Percentiles rank a stretch among this genome's conserved stretches.
Evolutionary conservation across 2,797 vertebrate genomes (phyloP).

Genomic region (Distichodus sexfasciatus): DNA sequence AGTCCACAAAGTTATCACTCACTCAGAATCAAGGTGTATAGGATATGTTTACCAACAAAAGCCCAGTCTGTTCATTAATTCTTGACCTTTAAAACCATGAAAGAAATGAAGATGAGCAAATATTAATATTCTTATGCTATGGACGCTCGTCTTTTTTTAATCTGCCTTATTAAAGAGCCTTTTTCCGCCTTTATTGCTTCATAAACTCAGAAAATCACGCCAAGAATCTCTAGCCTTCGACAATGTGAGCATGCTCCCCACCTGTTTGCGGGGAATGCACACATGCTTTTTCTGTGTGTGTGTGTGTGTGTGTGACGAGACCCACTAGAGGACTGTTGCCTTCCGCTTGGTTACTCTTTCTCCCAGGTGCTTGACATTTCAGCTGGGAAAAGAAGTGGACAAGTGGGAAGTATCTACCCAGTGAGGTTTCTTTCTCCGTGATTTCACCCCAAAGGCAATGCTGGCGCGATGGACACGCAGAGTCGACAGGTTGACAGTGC

Average conservation of each 20-base stretch:
- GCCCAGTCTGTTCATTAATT: constrained; percentile 46
- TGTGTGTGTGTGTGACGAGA: constrained; percentile 19
- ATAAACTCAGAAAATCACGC: constrained; percentile 33
- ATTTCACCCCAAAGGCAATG: constrained; percentile 47
- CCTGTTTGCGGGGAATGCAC: not conserved
- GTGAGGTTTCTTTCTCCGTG: constrained; percentile 33
- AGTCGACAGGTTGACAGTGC: constrained; percentile 49
- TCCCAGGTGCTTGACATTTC: constrained; percentile 32
- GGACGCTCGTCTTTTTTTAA: constrained; percentile 44
- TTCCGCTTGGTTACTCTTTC: constrained; percentile 36
- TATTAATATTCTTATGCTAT: constrained; percentile 50
- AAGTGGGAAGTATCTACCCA: constrained; percentile 35
- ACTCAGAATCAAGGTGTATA: too few relatives aligned
- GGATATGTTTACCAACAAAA: constrained; percentile 40
- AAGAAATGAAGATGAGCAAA: too few relatives aligned
- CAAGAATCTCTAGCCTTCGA: too few relatives aligned
- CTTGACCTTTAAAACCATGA: constrained; percentile 47
- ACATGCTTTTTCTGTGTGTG: not conserved
- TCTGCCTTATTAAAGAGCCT: constrained; percentile 44
- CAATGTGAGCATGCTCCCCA: too few relatives aligned
- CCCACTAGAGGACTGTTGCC: constrained; percentile 13
- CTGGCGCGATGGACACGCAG: constrained; percentile 37
- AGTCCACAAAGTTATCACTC: too few relatives aligned
- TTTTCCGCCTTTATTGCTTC: constrained; percentile 39
- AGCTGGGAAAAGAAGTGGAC: constrained; percentile 35